Percentiles rank a stretch among this genome's conserved stretches.
Evolutionary conservation across 1,140 invertebrate species (phyloP).

Genomic region (Pogonus chalceus): DNA sequence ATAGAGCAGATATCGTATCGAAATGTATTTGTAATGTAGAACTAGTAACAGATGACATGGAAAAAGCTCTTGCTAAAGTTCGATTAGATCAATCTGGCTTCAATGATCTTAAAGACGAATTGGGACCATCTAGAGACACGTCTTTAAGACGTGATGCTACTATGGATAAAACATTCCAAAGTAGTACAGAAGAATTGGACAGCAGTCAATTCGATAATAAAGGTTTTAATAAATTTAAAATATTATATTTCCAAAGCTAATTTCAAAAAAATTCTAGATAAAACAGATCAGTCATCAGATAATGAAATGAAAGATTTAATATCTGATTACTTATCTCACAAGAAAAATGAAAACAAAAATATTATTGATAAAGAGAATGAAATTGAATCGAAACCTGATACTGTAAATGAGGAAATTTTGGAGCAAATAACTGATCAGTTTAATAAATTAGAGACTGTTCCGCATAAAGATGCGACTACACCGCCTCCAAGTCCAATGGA

Average conservation of each 20-base stretch:
- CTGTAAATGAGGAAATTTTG: slow-evolving; percentile 27
- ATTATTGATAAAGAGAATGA: slow-evolving; percentile 8
- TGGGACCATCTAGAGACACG: slow-evolving; percentile 53
- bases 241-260: too few relatives aligned
- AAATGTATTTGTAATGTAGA: slow-evolving; percentile 75
- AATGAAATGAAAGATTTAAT: slow-evolving; percentile 3
- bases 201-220: slow-evolving; percentile 18
- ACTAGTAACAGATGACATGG: slow-evolving; percentile 66
- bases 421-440: slow-evolving; percentile 29
- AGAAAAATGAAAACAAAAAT: background rate
- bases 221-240: background rate
- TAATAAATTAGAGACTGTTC: slow-evolving; percentile 24
- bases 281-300: slow-evolving; percentile 1
- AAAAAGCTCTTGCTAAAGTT: slow-evolving; percentile 65
- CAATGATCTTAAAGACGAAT: slow-evolving; percentile 62
- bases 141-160: slow-evolving; percentile 45
- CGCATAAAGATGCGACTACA: slow-evolving; percentile 16
- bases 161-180: slow-evolving; percentile 39
- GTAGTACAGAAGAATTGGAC: slow-evolving; percentile 32
- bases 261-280: background rate
- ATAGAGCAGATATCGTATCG: slow-evolving; percentile 66
- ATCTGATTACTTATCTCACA: background rate
- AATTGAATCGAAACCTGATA: slow-evolving; percentile 27
- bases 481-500: slow-evolving; percentile 31
- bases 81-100: slow-evolving; percentile 68